Base-by-base conservation (phyloP, 2,888 invertebrate species). In the Ormyrus rosae region DNA sequence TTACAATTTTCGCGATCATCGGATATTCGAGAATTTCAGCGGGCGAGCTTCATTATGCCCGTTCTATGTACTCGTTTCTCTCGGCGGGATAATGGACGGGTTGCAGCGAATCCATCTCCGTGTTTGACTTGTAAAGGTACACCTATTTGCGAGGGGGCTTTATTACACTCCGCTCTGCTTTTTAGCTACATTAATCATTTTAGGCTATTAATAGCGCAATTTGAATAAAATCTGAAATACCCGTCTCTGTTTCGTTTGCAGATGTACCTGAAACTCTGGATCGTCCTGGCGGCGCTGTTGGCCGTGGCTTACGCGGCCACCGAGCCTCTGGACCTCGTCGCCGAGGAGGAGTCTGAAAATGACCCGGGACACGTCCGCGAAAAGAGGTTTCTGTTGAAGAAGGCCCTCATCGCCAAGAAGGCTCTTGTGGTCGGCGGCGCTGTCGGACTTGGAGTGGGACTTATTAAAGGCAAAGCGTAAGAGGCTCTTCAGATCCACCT, bases 381-480 rank as follows among this genome's bases (percentile, higher is more conserved):
- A 0, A 88, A 88, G 69, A 84, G 89, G 50, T 78, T 83, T 5
- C 80, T 88, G 0, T 63, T 86, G 6, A 77, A 8, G 69, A 83
- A 85, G 11, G 86, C 85, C 6, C 78, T 87, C 7, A 48, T 88
- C 19, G 86, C 82, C 8, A 85, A 85, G 48, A 85, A 86, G n/a
- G 85, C 84, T 9, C 83, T 86, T 8, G 19, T 84, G 0, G 11
- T 85, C 8, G 87, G 87, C 8, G 85, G 85, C 7, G 82, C 85
- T n/a, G 82, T 82, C 0, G 73, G 65, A 6, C 19, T 84, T 6
- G 87, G 86, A 0, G 85, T 83, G 53, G 84, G 85, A 10, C 81
- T 88, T 9, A 82, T 84, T 81, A 83, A 83, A n/a, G 81, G 82
- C 48, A 87, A 85, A 77, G 51, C 75, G 88, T 87, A 46, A 86